Percentiles rank a stretch among this genome's conserved stretches.
Conservation (phyloP, 1,140 invertebrate species). For the Pteromalus puparum region DNA sequence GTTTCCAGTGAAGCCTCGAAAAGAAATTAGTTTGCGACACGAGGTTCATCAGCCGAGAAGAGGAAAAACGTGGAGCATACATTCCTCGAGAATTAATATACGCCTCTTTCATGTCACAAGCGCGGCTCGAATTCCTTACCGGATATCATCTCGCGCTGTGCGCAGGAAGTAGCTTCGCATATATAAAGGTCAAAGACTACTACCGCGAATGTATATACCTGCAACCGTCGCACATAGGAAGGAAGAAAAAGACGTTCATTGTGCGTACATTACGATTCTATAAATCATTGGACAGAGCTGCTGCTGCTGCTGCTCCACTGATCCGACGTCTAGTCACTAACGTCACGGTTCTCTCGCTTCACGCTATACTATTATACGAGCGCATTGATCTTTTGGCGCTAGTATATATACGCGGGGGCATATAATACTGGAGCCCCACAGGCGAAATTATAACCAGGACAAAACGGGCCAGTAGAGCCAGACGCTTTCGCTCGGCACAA, state of each 20-base stretch:
- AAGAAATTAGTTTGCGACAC: neutral
- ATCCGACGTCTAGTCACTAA: constrained; percentile 20
- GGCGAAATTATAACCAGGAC: neutral
- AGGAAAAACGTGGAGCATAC: neutral
- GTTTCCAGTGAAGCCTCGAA: neutral
- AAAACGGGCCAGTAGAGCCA: constrained; percentile 2
- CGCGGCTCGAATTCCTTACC: constrained; percentile 2
- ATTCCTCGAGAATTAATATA: constrained; percentile 21
- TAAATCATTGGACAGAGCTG: constrained; percentile 4
- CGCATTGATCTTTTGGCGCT: too few species aligned
- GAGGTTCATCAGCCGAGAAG: neutral
- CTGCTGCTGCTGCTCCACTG: too few species aligned
- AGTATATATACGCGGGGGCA: neutral
- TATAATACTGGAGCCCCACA: neutral
- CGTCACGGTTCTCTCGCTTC: constrained; percentile 22
- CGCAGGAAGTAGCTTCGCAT: too few species aligned
- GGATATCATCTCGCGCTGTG: neutral
- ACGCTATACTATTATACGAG: too few species aligned
- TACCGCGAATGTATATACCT: too few species aligned
- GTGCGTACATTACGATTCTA: neutral
- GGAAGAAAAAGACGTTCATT: neutral
- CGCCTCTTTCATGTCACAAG: constrained; percentile 17
- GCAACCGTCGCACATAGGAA: neutral
- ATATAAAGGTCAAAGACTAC: too few species aligned
- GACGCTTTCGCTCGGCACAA: neutral